Conservation (phyloP, 2,113 vertebrate species). For the Pipra filicauda region DNA sequence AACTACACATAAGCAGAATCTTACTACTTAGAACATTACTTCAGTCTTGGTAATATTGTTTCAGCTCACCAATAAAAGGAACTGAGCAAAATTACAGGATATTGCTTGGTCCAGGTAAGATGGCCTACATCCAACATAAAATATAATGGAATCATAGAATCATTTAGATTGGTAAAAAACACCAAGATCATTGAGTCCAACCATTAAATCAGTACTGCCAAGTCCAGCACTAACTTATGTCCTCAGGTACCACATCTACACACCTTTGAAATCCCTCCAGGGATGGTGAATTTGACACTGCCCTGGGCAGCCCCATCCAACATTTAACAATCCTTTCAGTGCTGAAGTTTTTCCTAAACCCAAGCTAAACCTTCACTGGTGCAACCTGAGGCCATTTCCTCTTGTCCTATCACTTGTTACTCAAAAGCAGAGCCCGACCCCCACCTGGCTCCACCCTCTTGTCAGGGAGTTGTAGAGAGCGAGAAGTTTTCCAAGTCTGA, state of each 20-base stretch:
- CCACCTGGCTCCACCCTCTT: background rate
- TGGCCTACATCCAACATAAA: background rate
- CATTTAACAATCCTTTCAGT: background rate
- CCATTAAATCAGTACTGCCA: background rate
- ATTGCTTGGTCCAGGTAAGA: background rate
- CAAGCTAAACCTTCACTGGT: background rate
- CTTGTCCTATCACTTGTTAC: background rate
- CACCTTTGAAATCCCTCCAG: background rate
- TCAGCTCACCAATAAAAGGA: background rate
- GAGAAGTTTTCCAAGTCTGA: background rate
- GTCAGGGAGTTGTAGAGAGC: background rate
- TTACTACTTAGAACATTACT: background rate
- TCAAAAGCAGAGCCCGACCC: background rate
- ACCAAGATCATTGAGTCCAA: background rate
- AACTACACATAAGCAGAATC: background rate
- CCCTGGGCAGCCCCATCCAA: background rate
- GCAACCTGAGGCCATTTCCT: background rate
- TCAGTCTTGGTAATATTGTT: background rate
- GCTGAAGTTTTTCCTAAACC: background rate
- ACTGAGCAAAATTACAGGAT: background rate
- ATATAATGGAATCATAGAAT: background rate
- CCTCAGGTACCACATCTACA: background rate
- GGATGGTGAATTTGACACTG: no score
- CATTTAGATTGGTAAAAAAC: accelerated
- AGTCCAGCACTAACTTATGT: background rate